These are phyloP conservation scores for Meloe dianella DNA, from an alignment of 2,888 invertebrate genomes.

Conservation along the genomic window DNA sequence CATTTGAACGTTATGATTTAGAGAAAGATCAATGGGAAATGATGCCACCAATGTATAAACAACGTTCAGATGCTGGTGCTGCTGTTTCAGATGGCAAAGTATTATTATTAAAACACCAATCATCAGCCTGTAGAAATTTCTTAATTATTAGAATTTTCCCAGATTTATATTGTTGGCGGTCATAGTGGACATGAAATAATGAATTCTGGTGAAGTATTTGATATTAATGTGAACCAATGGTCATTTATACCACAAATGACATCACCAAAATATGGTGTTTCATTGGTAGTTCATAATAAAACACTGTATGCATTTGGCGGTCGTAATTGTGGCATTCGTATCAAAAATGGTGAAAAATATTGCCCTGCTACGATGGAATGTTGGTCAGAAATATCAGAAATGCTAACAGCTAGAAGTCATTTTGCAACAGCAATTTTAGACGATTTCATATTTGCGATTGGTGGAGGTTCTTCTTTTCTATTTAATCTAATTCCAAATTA, in stretches of 20 bases:
- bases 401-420: no score
- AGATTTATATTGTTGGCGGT: conserved; percentile 80
- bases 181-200: conserved; percentile 81
- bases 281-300: conserved; percentile 70
- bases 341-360: not conserved
- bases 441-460: no score
- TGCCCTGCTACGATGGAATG: no score
- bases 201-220: conserved; percentile 76
- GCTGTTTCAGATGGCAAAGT: conserved; percentile 72
- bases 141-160: conserved; percentile 14
- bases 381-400: no score
- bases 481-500: no score
- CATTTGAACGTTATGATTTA: conserved; percentile 81
- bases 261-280: conserved; percentile 77
- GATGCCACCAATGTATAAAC: conserved; percentile 75
- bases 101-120: conserved; percentile 6
- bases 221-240: conserved; percentile 75
- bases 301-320: conserved; percentile 81
- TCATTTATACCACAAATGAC: conserved; percentile 67
- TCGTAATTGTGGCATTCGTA: conserved; percentile 69
- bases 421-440: no score
- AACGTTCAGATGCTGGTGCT: conserved; percentile 80
- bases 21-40: conserved; percentile 79
- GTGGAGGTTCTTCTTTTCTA: no score
- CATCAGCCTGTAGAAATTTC: no score